Conservation (phyloP, 2,888 invertebrate genomes). For the Rugalucina vietnamica region DNA sequence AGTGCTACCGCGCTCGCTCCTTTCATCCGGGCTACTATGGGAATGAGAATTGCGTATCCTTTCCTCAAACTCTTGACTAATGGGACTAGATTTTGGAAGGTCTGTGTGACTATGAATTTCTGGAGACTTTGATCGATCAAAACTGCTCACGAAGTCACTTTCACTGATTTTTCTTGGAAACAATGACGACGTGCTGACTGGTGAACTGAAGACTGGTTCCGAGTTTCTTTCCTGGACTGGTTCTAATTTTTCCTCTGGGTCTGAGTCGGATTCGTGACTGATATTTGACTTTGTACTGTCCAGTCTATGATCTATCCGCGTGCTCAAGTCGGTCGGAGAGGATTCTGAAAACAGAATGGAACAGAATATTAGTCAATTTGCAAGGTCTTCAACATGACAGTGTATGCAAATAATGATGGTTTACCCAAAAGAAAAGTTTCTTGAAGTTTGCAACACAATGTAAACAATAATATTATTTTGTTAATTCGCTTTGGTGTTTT, state of each 20-base stretch:
- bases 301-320: conserved; percentile 54
- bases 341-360: conserved; percentile 44
- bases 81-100: conserved; percentile 56
- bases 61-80: conserved; percentile 49
- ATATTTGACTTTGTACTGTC: conserved; percentile 62
- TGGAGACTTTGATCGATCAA: conserved; percentile 61
- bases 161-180: conserved; percentile 64
- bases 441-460: no score
- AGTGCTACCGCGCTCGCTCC: neutral
- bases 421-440: no score
- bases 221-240: conserved; percentile 14
- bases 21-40: neutral
- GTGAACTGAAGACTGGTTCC: conserved; percentile 52
- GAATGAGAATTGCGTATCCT: conserved; percentile 12
- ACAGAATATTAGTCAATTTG: neutral
- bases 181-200: conserved; percentile 47
- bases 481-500: no score
- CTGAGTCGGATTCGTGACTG: conserved; percentile 61
- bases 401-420: no score
- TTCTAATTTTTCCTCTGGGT: conserved; percentile 42
- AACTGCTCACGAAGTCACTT: conserved; percentile 65
- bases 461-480: no score
- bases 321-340: conserved; percentile 54
- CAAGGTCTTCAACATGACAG: no score
- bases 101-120: conserved; percentile 62